Evolutionary conservation across 1,140 invertebrate species (phyloP), one percentile per base, ranked within the genome.

Genomic region (Cyclargus thomasi): DNA sequence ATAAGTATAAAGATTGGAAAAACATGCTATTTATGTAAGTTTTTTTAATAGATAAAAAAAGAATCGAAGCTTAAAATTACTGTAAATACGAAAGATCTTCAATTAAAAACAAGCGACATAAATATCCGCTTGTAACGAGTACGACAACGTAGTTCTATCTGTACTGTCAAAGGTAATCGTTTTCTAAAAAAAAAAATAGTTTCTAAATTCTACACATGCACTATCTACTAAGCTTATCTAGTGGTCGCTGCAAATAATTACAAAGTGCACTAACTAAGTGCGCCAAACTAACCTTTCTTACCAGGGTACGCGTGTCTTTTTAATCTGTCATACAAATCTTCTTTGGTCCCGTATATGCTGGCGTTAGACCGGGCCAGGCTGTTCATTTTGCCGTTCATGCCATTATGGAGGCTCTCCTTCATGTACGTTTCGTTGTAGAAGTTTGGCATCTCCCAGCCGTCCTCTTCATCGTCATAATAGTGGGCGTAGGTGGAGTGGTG

Each of bases 351-450:
- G 84, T 98, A 98, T 80, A 98, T 95, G 90, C 96, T 97, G 68
- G 96, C 97, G 87, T 97, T 98, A 53, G 96, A 97, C 74, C 97
- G 92, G 39, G 96, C 96, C 85, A 97, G 92, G 88, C 96, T 97
- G 89, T 97, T 97, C 95, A 97, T 96, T 82, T 97, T 97, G 1
- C 88, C 88, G 71, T 93, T 94, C 75, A 92, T 91, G 4, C 94
- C 94, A 78, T 95, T 95, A 84, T 96, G 95, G 47, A 96, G 91
- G 89, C 96, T 96, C 92, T 97, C 96, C 92, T 98, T 98, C 96
- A 98, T 97, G 78, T 98, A 98, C 17, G 97, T 97, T 91, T 98
- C 97, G 88, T 98, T 98, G 86, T 98, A 98, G 85, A 98, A 98
- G 86, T 98, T 98, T 0, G 97, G 97, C 97, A 98, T 98, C 82